Conservation (phyloP, 1,140 invertebrate species). For the Melitaea cinxia region DNA sequence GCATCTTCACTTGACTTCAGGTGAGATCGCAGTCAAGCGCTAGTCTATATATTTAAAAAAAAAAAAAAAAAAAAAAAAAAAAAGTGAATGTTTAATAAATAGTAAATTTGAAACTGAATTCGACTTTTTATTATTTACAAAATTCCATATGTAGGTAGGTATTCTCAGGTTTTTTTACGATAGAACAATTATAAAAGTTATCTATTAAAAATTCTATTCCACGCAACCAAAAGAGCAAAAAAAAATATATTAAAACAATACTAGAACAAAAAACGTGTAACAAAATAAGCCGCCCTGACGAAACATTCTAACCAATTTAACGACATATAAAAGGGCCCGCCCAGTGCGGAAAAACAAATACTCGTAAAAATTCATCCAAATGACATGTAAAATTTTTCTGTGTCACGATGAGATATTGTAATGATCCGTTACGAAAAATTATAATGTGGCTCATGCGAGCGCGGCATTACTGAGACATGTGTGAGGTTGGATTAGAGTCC, state of each 20-base stretch:
- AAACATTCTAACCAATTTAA: conserved; percentile 48
- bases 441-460: conserved; percentile 70
- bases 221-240: not conserved
- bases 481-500: conserved; percentile 65
- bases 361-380: conserved; percentile 70
- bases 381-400: conserved; percentile 80
- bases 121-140: too few relatives aligned
- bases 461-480: conserved; percentile 67
- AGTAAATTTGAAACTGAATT: too few relatives aligned
- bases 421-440: conserved; percentile 77
- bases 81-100: too few relatives aligned
- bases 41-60: too few relatives aligned
- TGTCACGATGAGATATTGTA: conserved; percentile 80
- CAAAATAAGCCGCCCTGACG: conserved; percentile 33
- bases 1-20: too few relatives aligned
- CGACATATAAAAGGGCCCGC: conserved; percentile 60
- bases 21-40: too few relatives aligned
- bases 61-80: too few relatives aligned
- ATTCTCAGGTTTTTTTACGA: too few relatives aligned
- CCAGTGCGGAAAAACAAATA: conserved; percentile 76
- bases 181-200: not conserved
- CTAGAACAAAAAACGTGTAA: conserved; percentile 19
- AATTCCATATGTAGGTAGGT: too few relatives aligned
- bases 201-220: not conserved
- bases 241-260: conserved; percentile 1